These are phyloP conservation scores for Entomyzon cyanotis DNA, from an alignment of 2,113 vertebrate genomes.

Conservation along the genomic window DNA sequence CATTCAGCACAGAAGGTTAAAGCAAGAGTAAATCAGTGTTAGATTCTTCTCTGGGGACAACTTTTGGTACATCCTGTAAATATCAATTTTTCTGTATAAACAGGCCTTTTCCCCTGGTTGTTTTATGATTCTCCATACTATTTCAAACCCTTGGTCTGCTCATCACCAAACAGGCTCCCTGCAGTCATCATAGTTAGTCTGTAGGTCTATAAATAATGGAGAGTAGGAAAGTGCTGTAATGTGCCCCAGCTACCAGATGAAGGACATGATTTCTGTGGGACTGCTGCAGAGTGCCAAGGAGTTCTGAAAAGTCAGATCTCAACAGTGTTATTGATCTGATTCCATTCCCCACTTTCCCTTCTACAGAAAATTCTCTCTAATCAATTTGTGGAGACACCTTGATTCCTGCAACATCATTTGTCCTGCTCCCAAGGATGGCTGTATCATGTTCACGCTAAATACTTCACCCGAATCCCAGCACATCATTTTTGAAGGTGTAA, in stretches of 20 bases:
- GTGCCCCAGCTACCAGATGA: neutral
- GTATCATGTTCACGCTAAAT: neutral
- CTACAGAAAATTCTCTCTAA: neutral
- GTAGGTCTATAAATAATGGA: neutral
- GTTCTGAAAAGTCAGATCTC: neutral
- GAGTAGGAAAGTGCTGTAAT: neutral
- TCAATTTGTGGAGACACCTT: neutral
- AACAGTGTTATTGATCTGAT: neutral
- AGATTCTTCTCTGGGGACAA: slow-evolving; percentile 77
- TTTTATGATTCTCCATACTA: neutral
- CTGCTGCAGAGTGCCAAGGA: neutral
- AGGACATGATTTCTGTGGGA: neutral
- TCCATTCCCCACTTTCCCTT: neutral
- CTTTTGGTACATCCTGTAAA: slow-evolving; percentile 37
- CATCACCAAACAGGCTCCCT: neutral
- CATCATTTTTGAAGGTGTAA: neutral
- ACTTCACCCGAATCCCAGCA: neutral
- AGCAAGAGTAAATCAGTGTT: slow-evolving; percentile 82
- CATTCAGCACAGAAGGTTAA: slow-evolving; percentile 89
- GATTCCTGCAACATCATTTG: neutral
- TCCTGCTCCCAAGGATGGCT: neutral
- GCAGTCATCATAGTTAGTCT: neutral
- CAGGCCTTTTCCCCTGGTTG: neutral
- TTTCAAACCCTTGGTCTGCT: neutral
- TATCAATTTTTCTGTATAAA: neutral